phyloP scores from a whole-genome alignment of 1,140 invertebrate species.

The Ruditapes philippinarum region DNA sequence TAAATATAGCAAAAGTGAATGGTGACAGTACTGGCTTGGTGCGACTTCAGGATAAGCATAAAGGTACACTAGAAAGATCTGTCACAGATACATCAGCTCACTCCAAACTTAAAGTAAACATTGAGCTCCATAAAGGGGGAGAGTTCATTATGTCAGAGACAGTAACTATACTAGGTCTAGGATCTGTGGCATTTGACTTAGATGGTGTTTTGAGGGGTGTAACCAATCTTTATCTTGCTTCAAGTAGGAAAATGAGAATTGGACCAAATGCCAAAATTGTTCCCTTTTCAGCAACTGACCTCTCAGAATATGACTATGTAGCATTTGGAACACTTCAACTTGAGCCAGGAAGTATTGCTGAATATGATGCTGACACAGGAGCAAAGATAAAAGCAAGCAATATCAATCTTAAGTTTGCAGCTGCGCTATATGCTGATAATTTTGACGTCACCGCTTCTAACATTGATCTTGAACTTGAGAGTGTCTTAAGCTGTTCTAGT shows the following conservation, averaged over 20 bases:
- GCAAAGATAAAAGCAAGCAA: conserved; percentile 75
- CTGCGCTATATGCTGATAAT: conserved; percentile 76
- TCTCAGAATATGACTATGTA: conserved; percentile 65
- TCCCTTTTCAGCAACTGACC: conserved; percentile 70
- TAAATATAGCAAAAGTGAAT: conserved; percentile 77
- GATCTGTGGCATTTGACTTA: conserved; percentile 73
- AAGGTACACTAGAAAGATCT: conserved; percentile 75
- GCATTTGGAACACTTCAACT: conserved; percentile 79
- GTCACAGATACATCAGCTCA: conserved; percentile 64
- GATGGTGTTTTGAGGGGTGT: conserved; percentile 80
- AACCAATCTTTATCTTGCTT: conserved; percentile 74
- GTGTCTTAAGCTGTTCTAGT: conserved; percentile 74
- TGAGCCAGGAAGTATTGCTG: conserved; percentile 75
- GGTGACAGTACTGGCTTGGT: conserved; percentile 80
- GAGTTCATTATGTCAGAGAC: conserved; percentile 79
- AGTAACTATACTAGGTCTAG: conserved; percentile 76
- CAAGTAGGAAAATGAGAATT: conserved; percentile 72
- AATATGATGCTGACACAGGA: conserved; percentile 76
- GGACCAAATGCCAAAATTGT: conserved; percentile 76
- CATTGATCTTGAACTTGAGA: conserved; percentile 76
- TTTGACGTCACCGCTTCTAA: conserved; percentile 76
- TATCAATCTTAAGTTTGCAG: conserved; percentile 75
- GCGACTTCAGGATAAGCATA: conserved; percentile 74
- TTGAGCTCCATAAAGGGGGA: conserved; percentile 79
- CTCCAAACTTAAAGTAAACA: conserved; percentile 78